phyloP scores from a whole-genome alignment of 2,797 vertebrate genomes.

The Triplophysa bombifrons region DNA sequence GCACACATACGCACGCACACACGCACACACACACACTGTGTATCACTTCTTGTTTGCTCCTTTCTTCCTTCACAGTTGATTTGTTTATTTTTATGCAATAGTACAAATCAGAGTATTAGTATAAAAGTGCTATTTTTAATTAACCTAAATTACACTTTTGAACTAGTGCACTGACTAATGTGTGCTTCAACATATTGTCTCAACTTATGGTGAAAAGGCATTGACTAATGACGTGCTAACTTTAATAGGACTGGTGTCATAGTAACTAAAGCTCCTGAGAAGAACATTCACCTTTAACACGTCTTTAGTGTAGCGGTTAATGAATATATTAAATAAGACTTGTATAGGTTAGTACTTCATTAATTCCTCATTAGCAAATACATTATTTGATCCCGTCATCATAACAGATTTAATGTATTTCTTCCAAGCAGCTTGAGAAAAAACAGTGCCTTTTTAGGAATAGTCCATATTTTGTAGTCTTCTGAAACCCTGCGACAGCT shows the following conservation, averaged over 20 bases:
- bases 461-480: not conserved
- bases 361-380: not conserved
- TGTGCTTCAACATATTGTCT: too few relatives aligned
- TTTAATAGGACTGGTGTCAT: not conserved
- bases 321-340: not conserved
- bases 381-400: not conserved
- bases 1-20: not conserved
- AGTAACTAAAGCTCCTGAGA: not conserved
- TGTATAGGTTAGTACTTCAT: not conserved
- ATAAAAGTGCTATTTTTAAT: not conserved
- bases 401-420: not conserved
- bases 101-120: too few relatives aligned
- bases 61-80: not conserved
- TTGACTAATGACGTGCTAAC: conserved; percentile 6
- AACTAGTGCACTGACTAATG: not conserved
- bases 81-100: not conserved
- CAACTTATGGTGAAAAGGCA: not conserved
- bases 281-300: not conserved
- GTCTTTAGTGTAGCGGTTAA: not conserved
- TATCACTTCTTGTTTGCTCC: not conserved
- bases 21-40: not conserved
- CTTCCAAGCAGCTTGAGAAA: not conserved
- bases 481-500: not conserved
- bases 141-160: not conserved
- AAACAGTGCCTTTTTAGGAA: not conserved